Conservation (phyloP, 2,888 invertebrate species). For the Ormyrus thymus region DNA sequence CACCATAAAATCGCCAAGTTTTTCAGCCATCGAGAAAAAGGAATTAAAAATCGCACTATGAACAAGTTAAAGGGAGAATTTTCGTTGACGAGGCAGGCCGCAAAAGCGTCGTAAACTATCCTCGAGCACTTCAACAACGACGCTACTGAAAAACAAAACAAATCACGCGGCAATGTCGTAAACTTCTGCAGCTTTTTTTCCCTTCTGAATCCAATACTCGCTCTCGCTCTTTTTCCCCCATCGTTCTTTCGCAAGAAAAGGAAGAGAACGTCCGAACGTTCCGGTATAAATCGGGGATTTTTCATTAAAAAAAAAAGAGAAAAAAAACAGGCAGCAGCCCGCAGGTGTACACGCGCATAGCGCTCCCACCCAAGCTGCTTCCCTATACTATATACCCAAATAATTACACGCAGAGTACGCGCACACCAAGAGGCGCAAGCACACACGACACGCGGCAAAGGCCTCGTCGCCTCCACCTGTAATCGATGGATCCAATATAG, state of each 20-base stretch:
- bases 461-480: not conserved
- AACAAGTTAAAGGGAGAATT: not conserved
- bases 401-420: too few relatives aligned
- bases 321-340: too few relatives aligned
- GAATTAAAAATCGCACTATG: too few relatives aligned
- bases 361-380: too few relatives aligned
- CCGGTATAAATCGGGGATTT: not conserved
- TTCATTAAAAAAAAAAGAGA: not conserved
- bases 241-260: not conserved
- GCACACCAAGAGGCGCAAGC: too few relatives aligned
- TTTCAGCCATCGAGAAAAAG: too few relatives aligned
- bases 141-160: not conserved
- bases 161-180: slow-evolving; percentile 7
- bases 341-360: too few relatives aligned
- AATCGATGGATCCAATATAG: slow-evolving; percentile 36
- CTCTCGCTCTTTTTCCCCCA: not conserved
- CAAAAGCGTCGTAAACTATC: not conserved
- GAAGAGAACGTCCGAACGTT: too few relatives aligned
- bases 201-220: not conserved
- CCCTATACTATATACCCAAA: too few relatives aligned
- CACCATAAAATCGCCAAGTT: too few relatives aligned
- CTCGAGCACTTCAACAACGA: not conserved
- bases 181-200: not conserved
- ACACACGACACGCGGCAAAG: too few relatives aligned
- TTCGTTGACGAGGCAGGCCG: not conserved